A percentile compares a stretch with the other conserved stretches of the same genome.
Evolutionary conservation across 2,888 invertebrate species (phyloP).

Genomic region (Orchesella flavescens): DNA sequence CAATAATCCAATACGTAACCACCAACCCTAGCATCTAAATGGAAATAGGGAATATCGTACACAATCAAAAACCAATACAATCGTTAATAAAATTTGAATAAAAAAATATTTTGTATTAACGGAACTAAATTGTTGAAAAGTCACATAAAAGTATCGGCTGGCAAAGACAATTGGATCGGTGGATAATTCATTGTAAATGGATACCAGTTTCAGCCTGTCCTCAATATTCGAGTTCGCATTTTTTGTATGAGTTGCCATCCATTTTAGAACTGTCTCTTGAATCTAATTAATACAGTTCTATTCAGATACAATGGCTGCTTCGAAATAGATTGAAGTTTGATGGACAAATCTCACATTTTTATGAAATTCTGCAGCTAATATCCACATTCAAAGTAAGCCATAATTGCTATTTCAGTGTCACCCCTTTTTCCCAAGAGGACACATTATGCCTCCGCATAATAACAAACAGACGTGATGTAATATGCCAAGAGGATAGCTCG

Average conservation of each 20-base stretch:
- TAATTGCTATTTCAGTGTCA: not conserved
- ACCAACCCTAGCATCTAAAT: too few species aligned
- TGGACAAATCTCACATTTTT: too few species aligned
- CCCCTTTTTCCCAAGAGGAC: constrained; percentile 4
- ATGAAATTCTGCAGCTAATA: constrained; percentile 33
- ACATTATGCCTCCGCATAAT: constrained; percentile 19
- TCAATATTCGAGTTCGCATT: not conserved
- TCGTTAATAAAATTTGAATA: too few species aligned
- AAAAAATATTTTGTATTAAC: too few species aligned
- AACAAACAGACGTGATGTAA: not conserved
- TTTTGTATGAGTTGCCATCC: not conserved
- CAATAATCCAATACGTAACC: too few species aligned
- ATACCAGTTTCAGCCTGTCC: not conserved
- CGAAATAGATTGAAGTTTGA: too few species aligned
- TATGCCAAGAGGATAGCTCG: not conserved
- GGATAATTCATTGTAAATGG: not conserved
- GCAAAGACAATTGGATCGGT: not conserved
- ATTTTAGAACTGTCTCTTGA: not conserved
- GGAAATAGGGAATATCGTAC: too few species aligned
- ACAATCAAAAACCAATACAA: too few species aligned
- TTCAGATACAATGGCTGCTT: too few species aligned
- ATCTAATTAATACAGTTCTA: not conserved
- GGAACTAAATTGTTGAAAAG: not conserved
- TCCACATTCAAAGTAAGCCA: constrained; percentile 1
- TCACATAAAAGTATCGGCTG: constrained; percentile 9